Evolutionary conservation across 2,113 vertebrate genomes (phyloP), one percentile per base, ranked within the genome.

Genomic region (Microtus ochrogaster): DNA sequence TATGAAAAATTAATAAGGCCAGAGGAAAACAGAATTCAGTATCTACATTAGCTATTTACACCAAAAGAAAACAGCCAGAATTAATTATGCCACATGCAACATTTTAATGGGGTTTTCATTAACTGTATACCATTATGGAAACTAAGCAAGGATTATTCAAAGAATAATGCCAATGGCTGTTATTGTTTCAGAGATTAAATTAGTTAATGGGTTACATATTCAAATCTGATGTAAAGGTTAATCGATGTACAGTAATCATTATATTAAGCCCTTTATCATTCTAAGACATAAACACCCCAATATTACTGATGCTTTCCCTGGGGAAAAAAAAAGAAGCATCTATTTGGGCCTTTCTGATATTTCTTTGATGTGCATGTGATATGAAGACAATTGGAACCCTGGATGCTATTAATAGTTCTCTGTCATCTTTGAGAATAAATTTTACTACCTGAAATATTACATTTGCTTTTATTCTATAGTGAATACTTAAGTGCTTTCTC

Each of bases 21-120:
- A 89, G 79, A 28, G 96, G 96, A 98, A 98, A 98, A 97, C 97
- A 89, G 95, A 98, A 98, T 97, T 97, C 94, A 68, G 89, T 95
- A 97, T 98, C 97, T 98, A 96, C 89, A 96, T 63, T 96, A 97
- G 96, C 96, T 98, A 96, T 98, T 98, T 98, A 97, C 91, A 93
- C 39, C 98, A 90, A 98, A 98, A 98, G 96, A 97, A 68, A 97
- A 96, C 78, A 97, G 96, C 89, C 94, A 97, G 97, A 98, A 98
- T 98, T 98, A 98, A 98, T 98, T 98, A 97, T 94, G 78, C 97
- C 22, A 95, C 95, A 86, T 98, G 97, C 97, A 98, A 96, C 81
- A 90, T 97, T 98, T 90, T 98, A 98, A 98, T 98, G 95, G 98
- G 92, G 93, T 98, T 98, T 99, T 98, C 98, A 98, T 98, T 98